Conservation (phyloP, 1,140 invertebrate species). For the Habropoda laboriosa region DNA sequence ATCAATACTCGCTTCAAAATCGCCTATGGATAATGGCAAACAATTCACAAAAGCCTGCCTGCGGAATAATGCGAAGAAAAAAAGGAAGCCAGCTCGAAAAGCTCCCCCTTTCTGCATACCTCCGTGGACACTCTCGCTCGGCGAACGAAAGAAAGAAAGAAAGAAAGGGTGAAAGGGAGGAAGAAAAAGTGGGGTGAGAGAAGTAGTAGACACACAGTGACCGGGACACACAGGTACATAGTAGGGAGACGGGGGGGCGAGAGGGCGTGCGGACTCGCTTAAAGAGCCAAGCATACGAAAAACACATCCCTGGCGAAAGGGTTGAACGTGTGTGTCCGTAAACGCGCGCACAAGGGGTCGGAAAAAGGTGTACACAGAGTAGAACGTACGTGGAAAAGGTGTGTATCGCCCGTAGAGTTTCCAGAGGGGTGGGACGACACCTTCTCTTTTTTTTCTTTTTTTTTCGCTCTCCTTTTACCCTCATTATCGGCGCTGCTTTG, state of each 20-base stretch:
- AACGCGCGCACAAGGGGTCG: neutral
- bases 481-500: slow-evolving; percentile 61
- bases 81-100: neutral
- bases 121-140: neutral
- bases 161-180: neutral
- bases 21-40: no score
- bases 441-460: slow-evolving; percentile 46
- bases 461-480: slow-evolving; percentile 17
- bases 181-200: neutral
- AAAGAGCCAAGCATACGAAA: slow-evolving; percentile 39
- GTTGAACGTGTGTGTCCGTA: neutral
- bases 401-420: slow-evolving; percentile 39
- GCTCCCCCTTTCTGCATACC: neutral
- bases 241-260: no score
- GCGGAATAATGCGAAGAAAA: neutral
- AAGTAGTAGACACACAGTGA: slow-evolving; percentile 23
- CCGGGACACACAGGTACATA: slow-evolving; percentile 3
- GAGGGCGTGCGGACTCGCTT: slow-evolving; percentile 21
- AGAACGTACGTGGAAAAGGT: neutral
- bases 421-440: neutral
- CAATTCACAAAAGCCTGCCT: neutral
- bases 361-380: neutral
- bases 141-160: neutral
- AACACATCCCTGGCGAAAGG: slow-evolving; percentile 26
- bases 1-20: neutral